Percentiles rank a stretch among this genome's conserved stretches.
These are phyloP conservation scores for Elysia chlorotica DNA, from an alignment of 1,140 invertebrate species.

Conservation along the genomic window DNA sequence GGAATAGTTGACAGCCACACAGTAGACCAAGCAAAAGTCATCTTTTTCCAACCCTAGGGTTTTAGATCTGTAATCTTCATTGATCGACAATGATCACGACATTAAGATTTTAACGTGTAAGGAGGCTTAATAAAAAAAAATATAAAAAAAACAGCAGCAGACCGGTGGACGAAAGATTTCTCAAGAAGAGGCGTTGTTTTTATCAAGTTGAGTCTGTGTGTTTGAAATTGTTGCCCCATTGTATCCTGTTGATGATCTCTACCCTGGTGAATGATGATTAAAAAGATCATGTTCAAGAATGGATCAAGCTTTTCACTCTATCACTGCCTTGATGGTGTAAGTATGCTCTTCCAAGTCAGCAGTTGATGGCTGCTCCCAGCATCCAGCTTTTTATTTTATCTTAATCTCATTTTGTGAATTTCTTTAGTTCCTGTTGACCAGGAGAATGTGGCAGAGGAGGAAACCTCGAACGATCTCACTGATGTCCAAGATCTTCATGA, in stretches of 20 bases:
- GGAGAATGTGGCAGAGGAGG: slow-evolving; percentile 18
- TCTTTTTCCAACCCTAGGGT: no score
- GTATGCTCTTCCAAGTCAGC: slow-evolving; percentile 6
- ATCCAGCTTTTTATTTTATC: slow-evolving; percentile 15
- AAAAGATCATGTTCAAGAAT: background rate
- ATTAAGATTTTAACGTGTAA: no score
- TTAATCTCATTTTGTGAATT: slow-evolving; percentile 32
- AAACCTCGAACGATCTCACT: slow-evolving; percentile 13
- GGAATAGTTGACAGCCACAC: no score
- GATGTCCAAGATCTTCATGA: background rate
- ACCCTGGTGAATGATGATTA: background rate
- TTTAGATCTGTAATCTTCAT: no score
- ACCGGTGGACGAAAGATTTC: background rate
- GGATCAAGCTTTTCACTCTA: background rate
- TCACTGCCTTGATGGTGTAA: background rate
- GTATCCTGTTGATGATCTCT: background rate
- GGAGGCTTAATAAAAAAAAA: no score
- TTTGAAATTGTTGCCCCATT: no score
- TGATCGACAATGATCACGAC: no score
- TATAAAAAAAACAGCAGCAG: background rate
- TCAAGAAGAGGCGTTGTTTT: background rate
- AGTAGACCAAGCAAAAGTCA: no score
- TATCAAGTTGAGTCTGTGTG: no score
- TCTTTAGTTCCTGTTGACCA: slow-evolving; percentile 40
- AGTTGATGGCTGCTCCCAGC: slow-evolving; percentile 11